Conservation (phyloP, 1,140 invertebrate species). For the Tetraneura akinire region DNA sequence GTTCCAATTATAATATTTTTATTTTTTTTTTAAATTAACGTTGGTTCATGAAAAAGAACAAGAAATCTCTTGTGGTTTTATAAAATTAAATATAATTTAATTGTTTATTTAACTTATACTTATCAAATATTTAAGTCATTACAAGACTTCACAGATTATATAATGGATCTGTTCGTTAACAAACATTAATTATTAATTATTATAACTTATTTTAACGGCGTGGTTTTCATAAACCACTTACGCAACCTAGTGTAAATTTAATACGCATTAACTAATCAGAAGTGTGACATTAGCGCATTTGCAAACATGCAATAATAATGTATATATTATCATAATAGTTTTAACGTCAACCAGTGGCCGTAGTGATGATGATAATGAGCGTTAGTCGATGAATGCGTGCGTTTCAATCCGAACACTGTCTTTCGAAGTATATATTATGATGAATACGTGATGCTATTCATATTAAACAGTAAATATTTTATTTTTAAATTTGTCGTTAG, state of each 20-base stretch:
- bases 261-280: constrained; percentile 30
- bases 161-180: not conserved
- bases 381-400: not conserved
- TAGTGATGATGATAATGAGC: not conserved
- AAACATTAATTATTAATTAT: not conserved
- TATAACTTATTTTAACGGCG: not conserved
- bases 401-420: no score
- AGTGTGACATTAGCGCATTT: not conserved
- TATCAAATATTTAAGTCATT: not conserved
- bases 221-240: constrained; percentile 4
- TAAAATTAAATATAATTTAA: no score
- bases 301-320: constrained; percentile 6
- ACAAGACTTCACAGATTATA: not conserved
- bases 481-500: no score
- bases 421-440: no score
- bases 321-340: no score
- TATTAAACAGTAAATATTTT: no score
- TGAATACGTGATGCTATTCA: no score
- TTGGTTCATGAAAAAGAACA: no score
- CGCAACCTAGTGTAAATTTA: not conserved
- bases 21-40: no score
- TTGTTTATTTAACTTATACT: not conserved
- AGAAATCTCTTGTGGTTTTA: no score
- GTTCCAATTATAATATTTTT: no score
- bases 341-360: not conserved